Evolutionary conservation across 2,113 vertebrate genomes (phyloP).

Genomic region (Phyllostomus hastatus): DNA sequence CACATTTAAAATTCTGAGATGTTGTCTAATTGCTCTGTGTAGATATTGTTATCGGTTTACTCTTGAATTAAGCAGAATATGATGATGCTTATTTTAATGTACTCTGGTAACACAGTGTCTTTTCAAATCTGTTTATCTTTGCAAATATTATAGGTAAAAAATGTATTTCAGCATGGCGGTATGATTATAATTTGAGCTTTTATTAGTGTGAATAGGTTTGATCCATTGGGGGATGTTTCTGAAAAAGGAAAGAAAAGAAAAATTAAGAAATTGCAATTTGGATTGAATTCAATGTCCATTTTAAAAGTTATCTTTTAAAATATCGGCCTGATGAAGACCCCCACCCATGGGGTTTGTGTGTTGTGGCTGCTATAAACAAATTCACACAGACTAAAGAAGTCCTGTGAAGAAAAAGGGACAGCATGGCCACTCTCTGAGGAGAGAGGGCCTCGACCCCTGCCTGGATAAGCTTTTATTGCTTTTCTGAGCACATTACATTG

Average conservation of each 20-base stretch:
- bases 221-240: background rate
- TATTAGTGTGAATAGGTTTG: background rate
- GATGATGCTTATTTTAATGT: background rate
- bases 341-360: no score
- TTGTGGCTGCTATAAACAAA: no score
- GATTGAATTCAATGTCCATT: background rate
- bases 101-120: background rate
- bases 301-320: background rate
- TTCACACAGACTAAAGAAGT: no score
- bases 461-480: no score
- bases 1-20: slow-evolving; percentile 7
- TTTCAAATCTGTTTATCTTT: background rate
- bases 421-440: no score
- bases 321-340: background rate
- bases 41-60: background rate
- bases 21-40: slow-evolving; percentile 3
- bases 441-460: no score
- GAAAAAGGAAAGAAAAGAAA: background rate
- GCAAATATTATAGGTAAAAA: slow-evolving; percentile 33
- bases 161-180: background rate
- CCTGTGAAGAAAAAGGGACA: no score
- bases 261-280: slow-evolving; percentile 1
- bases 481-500: no score
- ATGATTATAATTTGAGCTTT: slow-evolving; percentile 26
- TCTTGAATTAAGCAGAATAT: background rate